Evolutionary conservation across 2,113 vertebrate species (phyloP).

Genomic region (Parus major): DNA sequence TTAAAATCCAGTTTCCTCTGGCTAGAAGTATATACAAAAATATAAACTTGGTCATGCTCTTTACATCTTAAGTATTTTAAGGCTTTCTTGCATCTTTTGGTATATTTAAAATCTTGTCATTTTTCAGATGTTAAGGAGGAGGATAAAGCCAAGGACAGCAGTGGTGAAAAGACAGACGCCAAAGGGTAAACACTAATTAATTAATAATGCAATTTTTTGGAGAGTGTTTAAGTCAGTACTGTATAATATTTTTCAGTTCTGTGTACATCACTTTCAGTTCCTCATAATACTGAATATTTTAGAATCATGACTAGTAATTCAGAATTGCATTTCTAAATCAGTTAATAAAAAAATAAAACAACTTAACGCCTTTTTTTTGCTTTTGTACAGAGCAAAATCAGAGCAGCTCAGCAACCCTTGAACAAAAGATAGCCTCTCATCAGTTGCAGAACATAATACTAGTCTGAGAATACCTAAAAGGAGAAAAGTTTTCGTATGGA

Average conservation of each 20-base stretch:
- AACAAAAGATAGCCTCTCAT: conserved; percentile 67
- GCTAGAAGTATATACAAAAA: neutral
- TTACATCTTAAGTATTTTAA: neutral
- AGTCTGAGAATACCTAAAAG: conserved; percentile 56
- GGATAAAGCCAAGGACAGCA: conserved; percentile 87
- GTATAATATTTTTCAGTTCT: neutral
- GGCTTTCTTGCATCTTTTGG: neutral
- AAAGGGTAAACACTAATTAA: conserved; percentile 80
- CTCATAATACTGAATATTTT: neutral
- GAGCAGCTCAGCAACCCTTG: conserved; percentile 88
- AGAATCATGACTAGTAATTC: neutral
- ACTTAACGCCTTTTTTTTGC: neutral
- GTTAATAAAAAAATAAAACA: neutral
- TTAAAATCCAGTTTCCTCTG: neutral
- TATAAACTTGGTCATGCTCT: neutral
- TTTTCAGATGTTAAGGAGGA: conserved; percentile 89
- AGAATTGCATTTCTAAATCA: neutral
- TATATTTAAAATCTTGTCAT: neutral
- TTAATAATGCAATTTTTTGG: neutral
- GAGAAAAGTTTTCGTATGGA: conserved; percentile 65
- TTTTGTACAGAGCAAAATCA: conserved; percentile 83
- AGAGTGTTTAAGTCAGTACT: neutral
- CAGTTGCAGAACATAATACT: conserved; percentile 63
- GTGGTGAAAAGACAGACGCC: conserved; percentile 84
- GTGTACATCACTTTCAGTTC: neutral